phyloP scores from a whole-genome alignment of 2,888 invertebrate species.

The Protophormia terraenovae region DNA sequence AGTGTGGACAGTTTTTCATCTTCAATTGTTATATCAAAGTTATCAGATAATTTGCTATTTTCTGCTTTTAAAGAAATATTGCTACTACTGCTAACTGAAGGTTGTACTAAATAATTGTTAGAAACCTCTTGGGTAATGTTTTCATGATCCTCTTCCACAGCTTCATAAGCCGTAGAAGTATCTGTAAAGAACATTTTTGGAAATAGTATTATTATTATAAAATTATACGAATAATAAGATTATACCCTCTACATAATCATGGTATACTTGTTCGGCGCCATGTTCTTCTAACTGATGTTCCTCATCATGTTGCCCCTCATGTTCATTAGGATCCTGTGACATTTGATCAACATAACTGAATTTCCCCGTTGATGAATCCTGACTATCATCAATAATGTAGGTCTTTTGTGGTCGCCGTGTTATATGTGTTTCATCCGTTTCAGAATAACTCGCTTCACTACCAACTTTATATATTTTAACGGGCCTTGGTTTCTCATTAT shows the following conservation, averaged over 20 bases:
- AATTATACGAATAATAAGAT: too few species aligned
- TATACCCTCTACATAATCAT: slow-evolving; percentile 69
- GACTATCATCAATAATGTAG: slow-evolving; percentile 39
- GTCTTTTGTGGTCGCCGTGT: neutral
- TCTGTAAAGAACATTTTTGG: too few species aligned
- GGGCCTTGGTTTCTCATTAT: neutral
- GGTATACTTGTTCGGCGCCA: slow-evolving; percentile 53
- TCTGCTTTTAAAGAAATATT: too few species aligned
- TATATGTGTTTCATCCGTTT: slow-evolving; percentile 53
- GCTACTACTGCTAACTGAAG: neutral
- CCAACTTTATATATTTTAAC: slow-evolving; percentile 37
- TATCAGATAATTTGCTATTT: slow-evolving; percentile 6
- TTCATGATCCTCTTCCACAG: slow-evolving; percentile 45
- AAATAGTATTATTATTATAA: too few species aligned
- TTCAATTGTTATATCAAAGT: slow-evolving; percentile 28
- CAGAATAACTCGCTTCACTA: slow-evolving; percentile 45
- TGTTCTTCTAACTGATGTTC: neutral
- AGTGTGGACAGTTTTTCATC: neutral
- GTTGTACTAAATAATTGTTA: neutral
- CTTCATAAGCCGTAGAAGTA: slow-evolving; percentile 59
- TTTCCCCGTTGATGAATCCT: slow-evolving; percentile 11
- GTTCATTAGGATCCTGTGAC: slow-evolving; percentile 7
- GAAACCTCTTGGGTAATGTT: neutral
- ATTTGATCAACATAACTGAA: slow-evolving; percentile 42
- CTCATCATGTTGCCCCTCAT: neutral